Base-by-base conservation (phyloP, 2,888 invertebrate genomes). In the Nemotelus pantherinus region DNA sequence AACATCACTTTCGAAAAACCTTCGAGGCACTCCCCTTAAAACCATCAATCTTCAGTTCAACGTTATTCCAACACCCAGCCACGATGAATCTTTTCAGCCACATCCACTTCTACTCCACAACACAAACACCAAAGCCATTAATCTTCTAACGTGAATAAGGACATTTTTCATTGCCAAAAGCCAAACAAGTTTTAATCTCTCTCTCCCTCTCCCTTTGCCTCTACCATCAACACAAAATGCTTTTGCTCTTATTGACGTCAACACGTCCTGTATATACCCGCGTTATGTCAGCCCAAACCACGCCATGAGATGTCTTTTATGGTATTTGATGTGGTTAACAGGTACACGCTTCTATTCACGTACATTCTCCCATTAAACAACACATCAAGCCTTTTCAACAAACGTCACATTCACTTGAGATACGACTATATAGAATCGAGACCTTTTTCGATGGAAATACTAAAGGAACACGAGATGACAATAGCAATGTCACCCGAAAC, bases 321-420 rank as follows among this genome's bases (percentile, higher is more conserved):
- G 25, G 25, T 25, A 25, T 57, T 44, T 67, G 74, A 25, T 63
- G 67, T 72, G 74, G 67, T 67, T 79, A 79, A 79, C 76, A 76
- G 76, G 76, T 78, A 75, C 75, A 76, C 67, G 53, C 67, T 70
- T 63, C 10, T 25, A 25, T 25, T 25, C 50, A 55, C 25, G 25
- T 25, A 48, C 2, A 64, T 43, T 44, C 7, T 47, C 47, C 6
- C 75, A 78, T 78, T 78, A 70, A 68, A 64, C 45, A 41, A 5
- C 25, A 70, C 7, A 70, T 70, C 57, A 53, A 70, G 41, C 43
- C 43, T 43, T 55, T 53, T 70, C 70, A 70, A 53, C 44, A 53
- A 55, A 67, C n/a, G n/a, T n/a, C n/a, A n/a, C 47, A 41, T 48
- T 50, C 47, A 47, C 7, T 39, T 67, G 25, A 47, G 67, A 25